phyloP scores from a whole-genome alignment of 1,140 invertebrate species.

The Babylonia areolata region DNA sequence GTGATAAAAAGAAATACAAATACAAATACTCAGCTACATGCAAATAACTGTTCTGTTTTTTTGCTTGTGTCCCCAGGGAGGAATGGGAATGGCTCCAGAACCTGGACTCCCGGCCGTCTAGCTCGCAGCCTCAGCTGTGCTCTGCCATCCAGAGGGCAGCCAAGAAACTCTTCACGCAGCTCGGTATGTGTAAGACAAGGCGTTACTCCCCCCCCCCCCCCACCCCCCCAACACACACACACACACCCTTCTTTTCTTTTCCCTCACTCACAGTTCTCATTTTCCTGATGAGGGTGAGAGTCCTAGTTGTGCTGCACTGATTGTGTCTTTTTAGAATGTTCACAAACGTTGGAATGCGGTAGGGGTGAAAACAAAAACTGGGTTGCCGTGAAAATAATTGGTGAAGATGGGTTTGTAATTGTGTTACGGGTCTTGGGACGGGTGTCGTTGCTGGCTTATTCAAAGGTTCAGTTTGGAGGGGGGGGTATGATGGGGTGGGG shows the following conservation, averaged over 20 bases:
- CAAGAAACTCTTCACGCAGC: conserved; percentile 65
- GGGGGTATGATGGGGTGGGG: neutral
- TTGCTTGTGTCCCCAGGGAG: conserved; percentile 83
- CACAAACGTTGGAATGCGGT: neutral
- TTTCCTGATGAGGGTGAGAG: neutral
- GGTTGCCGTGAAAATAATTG: too few relatives aligned
- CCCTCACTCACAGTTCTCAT: neutral
- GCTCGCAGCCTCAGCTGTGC: conserved; percentile 69
- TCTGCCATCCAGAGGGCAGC: conserved; percentile 64
- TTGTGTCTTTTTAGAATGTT: too few relatives aligned
- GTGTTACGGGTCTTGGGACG: neutral
- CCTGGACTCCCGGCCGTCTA: conserved; percentile 58
- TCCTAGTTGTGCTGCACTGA: neutral
- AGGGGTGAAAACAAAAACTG: neutral
- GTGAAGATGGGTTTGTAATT: neutral
- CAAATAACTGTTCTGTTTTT: neutral
- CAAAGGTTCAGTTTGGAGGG: neutral
- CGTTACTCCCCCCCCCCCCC: neutral
- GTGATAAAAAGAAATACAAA: neutral
- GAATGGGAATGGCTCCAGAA: conserved; percentile 87
- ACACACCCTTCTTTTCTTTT: too few relatives aligned
- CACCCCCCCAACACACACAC: neutral
- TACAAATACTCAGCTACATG: neutral
- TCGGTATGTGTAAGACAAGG: conserved; percentile 55
- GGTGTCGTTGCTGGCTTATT: neutral